A percentile compares a stretch with the other conserved stretches of the same genome.
These are phyloP conservation scores for Prietella phreatophila DNA, from an alignment of 2,113 vertebrate species.

Conservation along the genomic window DNA sequence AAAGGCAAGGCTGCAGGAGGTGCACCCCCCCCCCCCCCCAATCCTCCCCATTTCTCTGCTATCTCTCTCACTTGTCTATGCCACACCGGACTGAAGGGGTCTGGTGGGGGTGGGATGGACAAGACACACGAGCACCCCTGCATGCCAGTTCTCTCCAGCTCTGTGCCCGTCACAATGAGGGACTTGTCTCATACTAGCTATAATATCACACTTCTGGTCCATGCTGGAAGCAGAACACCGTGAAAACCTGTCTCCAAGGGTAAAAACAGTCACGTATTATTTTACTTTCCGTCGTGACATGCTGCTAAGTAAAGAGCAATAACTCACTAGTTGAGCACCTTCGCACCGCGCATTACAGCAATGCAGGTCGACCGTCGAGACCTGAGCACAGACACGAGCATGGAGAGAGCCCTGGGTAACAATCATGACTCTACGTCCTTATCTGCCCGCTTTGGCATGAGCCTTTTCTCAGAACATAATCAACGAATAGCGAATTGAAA, in stretches of 20 bases:
- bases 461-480: conserved; percentile 30
- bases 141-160: conserved; percentile 31
- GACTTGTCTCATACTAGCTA: conserved; percentile 30
- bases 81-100: conserved; percentile 21
- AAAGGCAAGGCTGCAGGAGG: conserved; percentile 46
- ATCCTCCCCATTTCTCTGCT: not conserved
- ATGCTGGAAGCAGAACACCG: conserved; percentile 9
- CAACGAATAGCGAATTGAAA: conserved; percentile 35
- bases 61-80: conserved; percentile 28
- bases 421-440: conserved; percentile 13
- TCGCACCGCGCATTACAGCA: conserved; percentile 1
- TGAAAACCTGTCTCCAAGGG: not conserved
- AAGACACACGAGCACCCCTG: conserved; percentile 23
- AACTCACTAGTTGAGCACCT: conserved; percentile 21
- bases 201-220: not conserved
- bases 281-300: not conserved
- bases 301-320: conserved; percentile 41
- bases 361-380: conserved; percentile 35
- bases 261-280: not conserved
- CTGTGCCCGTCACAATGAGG: conserved; percentile 40
- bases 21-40: not conserved
- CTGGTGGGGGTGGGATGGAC: conserved; percentile 10
- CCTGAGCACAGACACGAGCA: not conserved
- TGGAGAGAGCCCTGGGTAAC: not conserved
- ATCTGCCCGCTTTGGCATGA: conserved; percentile 12